Evolutionary conservation across 2,797 vertebrate genomes (phyloP), one percentile per base, ranked within the genome.

Genomic region (Coranthus polyacanthus): DNA sequence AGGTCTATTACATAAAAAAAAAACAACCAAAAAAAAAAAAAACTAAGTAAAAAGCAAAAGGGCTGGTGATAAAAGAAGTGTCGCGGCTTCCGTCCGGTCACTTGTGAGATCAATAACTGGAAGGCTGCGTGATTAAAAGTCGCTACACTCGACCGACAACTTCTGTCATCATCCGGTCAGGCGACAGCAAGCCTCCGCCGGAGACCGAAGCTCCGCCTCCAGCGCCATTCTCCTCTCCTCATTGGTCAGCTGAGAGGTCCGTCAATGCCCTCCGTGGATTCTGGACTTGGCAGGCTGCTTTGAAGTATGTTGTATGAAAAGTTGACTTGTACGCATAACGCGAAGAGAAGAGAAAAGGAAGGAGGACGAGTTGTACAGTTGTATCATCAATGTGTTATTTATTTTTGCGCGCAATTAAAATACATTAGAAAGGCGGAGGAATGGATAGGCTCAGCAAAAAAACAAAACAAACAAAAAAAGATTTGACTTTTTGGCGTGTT

Each of bases 111-210:
- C 3, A 17, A 0, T 6, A 32, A 13, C n/a, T 20, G n/a, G 11
- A 7, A 5, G 49, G 37, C 5, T 41, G 46, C 29, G 43, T 59
- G 41, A 53, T n/a, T 58, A 79, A 78, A 85, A 85, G 72, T 76
- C 41, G 12, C 50, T 37, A 77, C 75, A 75, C 61, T 68, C 62
- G 18, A 61, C 43, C 34, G 34, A 82, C 90, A 92, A 92, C 78
- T 91, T 92, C 84, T 84, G 79, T 87, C 87, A 92, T 83, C 83
- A 93, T 94, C 93, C 92, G 93, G 93, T 94, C 91, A 94, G 92
- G 89, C 84, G 91, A 93, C 91, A 81, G 73, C 81, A 84, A 81
- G 85, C 84, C 88, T 88, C 82, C 79, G 75, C 75, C 51, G 55
- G 60, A 70, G 74, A 10, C 13, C 1, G 18, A 22, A 34, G 66